These are phyloP conservation scores for Drosophila diplacantha DNA, from an alignment of 2,888 invertebrate species.

Conservation along the genomic window DNA sequence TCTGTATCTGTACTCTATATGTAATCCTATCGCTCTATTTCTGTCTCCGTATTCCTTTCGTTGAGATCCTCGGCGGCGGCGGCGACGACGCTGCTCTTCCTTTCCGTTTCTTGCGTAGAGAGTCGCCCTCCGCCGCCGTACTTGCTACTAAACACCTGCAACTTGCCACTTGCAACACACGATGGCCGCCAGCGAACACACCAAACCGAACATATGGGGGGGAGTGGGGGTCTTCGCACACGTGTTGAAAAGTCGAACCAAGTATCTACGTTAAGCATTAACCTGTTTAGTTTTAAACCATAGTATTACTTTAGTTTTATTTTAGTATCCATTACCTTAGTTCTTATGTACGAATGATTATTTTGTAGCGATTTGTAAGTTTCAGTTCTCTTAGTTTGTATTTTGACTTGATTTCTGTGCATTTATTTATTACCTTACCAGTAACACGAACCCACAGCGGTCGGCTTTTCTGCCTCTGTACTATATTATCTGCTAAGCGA, in stretches of 20 bases:
- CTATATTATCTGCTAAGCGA: slow-evolving; percentile 9
- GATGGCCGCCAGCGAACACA: slow-evolving; percentile 29
- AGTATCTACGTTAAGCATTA: slow-evolving; percentile 42
- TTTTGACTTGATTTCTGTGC: slow-evolving; percentile 30
- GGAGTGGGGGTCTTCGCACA: neutral
- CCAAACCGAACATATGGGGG: slow-evolving; percentile 17
- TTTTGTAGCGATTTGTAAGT: slow-evolving; percentile 34
- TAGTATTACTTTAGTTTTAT: slow-evolving; percentile 39
- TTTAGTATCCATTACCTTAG: slow-evolving; percentile 32
- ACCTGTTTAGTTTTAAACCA: slow-evolving; percentile 36
- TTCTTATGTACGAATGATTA: slow-evolving; percentile 52
- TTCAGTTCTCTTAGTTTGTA: slow-evolving; percentile 16
- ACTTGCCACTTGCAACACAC: slow-evolving; percentile 20
- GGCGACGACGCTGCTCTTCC: slow-evolving; percentile 38
- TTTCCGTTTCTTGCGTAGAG: slow-evolving; percentile 48
- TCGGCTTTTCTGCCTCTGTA: slow-evolving; percentile 30
- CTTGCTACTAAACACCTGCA: slow-evolving; percentile 44
- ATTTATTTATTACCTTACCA: slow-evolving; percentile 35
- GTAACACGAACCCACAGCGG: slow-evolving; percentile 2
- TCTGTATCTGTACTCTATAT: slow-evolving; percentile 11
- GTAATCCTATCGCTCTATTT: slow-evolving; percentile 11
- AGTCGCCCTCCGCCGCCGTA: slow-evolving; percentile 55
- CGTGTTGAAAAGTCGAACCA: slow-evolving; percentile 12
- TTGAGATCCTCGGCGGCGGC: neutral
- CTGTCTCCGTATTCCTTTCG: slow-evolving; percentile 47